Conservation (phyloP, 2,113 vertebrate genomes). For the Anguilla rostrata region DNA sequence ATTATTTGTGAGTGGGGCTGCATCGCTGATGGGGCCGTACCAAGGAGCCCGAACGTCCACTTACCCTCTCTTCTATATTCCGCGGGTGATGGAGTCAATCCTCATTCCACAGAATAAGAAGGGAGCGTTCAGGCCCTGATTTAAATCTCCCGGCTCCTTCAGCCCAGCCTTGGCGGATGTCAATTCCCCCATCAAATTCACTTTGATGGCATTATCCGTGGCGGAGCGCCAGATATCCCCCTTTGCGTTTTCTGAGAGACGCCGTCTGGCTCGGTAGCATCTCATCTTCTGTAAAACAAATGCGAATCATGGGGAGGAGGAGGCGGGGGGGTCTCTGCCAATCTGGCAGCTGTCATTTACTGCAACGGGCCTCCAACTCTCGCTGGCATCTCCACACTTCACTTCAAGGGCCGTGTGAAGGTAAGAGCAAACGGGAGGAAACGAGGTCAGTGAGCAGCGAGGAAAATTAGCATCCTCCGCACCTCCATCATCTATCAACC, state of each 20-base stretch:
- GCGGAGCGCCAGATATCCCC: conserved; percentile 41
- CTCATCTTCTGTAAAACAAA: conserved; percentile 7
- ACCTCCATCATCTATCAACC: background rate
- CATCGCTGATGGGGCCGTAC: conserved; percentile 61
- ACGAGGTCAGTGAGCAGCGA: background rate
- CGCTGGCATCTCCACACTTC: background rate
- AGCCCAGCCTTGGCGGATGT: conserved; percentile 66
- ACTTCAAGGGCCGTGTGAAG: background rate
- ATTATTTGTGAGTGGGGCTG: conserved; percentile 55
- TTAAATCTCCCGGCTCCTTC: conserved; percentile 60
- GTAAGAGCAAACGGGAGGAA: conserved; percentile 6
- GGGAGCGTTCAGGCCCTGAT: conserved; percentile 72
- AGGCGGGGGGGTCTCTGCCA: background rate
- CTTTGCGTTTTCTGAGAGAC: background rate
- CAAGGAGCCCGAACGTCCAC: conserved; percentile 63
- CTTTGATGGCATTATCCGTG: conserved; percentile 77
- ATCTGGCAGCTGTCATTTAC: conserved; percentile 3
- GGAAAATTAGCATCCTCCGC: background rate
- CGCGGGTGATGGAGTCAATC: conserved; percentile 70
- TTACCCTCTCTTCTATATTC: conserved; percentile 75
- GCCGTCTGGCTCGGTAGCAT: background rate
- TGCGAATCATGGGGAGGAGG: background rate
- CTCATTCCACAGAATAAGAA: conserved; percentile 73
- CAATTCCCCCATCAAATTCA: conserved; percentile 76
- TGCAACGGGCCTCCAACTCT: background rate